These are phyloP conservation scores for Stegophylla sp. DNA, from an alignment of 2,888 invertebrate species.

Conservation along the genomic window DNA sequence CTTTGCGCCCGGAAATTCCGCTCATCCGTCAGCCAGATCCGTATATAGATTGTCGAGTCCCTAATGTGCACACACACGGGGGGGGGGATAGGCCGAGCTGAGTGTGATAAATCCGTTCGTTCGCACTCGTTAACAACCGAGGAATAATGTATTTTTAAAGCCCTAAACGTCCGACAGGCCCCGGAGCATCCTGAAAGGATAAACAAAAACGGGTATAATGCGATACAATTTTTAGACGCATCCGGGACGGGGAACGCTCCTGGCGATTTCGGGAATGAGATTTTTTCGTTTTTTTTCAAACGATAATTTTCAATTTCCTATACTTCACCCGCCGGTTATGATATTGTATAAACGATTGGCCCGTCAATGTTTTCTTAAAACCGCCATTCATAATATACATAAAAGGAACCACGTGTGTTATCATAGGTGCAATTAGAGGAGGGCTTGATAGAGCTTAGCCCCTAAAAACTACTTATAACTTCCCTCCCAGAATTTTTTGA, in stretches of 20 bases:
- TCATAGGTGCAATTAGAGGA: no score
- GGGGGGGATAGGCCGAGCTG: background rate
- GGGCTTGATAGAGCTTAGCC: no score
- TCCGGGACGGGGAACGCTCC: background rate
- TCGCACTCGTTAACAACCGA: conserved; percentile 14
- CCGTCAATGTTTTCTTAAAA: no score
- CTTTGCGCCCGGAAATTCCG: background rate
- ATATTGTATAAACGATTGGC: no score
- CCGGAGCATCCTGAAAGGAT: background rate
- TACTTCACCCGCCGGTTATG: no score
- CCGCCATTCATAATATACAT: no score
- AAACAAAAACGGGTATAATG: background rate
- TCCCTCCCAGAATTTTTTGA: no score
- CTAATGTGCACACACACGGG: background rate
- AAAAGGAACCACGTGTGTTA: no score
- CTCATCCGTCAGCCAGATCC: background rate
- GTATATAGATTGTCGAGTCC: background rate
- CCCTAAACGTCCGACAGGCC: background rate
- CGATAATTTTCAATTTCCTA: background rate
- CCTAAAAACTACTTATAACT: no score
- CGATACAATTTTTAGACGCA: background rate
- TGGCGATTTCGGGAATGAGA: background rate
- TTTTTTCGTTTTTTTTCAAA: background rate
- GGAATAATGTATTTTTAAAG: conserved; percentile 26
- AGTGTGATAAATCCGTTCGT: background rate